Percentiles rank a stretch among this genome's conserved stretches.
These are phyloP conservation scores for Trichacis sp. DNA, from an alignment of 2,888 invertebrate species.

Conservation along the genomic window DNA sequence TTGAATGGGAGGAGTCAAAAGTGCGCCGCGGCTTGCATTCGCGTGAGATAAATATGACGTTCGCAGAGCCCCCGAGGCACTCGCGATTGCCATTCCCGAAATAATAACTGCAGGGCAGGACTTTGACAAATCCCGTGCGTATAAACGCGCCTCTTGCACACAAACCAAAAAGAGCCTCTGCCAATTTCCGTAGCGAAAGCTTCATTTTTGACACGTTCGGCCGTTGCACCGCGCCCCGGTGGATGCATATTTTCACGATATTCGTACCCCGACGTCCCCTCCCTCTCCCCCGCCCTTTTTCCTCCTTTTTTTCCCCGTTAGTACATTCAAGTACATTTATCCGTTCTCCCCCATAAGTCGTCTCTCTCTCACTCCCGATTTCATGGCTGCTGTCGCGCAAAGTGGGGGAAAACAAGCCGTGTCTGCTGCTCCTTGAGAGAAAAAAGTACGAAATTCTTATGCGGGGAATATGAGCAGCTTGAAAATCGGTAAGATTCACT, in stretches of 20 bases:
- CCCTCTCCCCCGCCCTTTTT: constrained; percentile 41
- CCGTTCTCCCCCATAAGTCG: constrained; percentile 44
- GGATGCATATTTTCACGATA: constrained; percentile 52
- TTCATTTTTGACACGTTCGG: constrained; percentile 33
- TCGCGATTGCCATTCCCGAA: constrained; percentile 29
- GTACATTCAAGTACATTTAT: constrained; percentile 22
- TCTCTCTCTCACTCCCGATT: constrained; percentile 48
- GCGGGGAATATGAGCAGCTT: constrained; percentile 75
- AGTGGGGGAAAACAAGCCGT: constrained; percentile 65
- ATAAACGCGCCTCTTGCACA: constrained; percentile 34
- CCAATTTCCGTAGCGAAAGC: constrained; percentile 30
- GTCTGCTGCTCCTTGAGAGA: constrained; percentile 49
- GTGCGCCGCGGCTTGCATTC: constrained; percentile 18
- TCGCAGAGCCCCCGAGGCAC: not conserved
- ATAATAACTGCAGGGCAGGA: constrained; percentile 33
- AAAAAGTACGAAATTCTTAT: constrained; percentile 59
- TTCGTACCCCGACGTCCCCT: constrained; percentile 47
- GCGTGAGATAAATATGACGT: no score
- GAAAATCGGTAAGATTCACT: constrained; percentile 72
- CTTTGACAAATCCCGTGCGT: constrained; percentile 35
- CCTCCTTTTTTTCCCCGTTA: constrained; percentile 20
- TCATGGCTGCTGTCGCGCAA: constrained; percentile 58
- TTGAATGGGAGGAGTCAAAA: constrained; percentile 42
- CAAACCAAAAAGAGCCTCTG: no score
- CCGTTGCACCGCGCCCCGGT: constrained; percentile 38